A percentile compares a stretch with the other conserved stretches of the same genome.
phyloP scores from a whole-genome alignment of 2,113 vertebrate genomes.

The Asarcornis scutulata region DNA sequence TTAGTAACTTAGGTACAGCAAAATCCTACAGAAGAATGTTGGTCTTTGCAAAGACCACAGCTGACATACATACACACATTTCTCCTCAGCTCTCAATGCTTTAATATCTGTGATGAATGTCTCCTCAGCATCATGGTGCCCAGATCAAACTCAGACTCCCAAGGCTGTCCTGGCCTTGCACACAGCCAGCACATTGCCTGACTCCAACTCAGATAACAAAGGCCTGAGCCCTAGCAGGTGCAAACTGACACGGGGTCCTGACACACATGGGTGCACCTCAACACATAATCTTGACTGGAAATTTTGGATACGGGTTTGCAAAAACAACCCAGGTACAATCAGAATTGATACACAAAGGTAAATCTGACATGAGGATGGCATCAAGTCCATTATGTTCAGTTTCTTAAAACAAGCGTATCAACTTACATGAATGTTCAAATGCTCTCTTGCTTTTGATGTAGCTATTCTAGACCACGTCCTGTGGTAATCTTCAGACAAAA shows the following conservation, averaged over 20 bases:
- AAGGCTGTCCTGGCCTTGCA: not conserved
- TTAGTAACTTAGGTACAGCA: not conserved
- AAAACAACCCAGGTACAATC: not conserved
- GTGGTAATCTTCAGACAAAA: constrained; percentile 68
- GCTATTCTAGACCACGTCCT: constrained; percentile 57
- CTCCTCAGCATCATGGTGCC: not conserved
- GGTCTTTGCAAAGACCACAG: not conserved
- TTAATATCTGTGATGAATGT: not conserved
- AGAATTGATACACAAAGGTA: not conserved
- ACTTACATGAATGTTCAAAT: constrained; percentile 48
- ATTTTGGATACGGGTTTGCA: not conserved
- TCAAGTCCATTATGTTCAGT: not conserved
- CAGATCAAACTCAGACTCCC: not conserved
- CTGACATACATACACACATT: too few relatives aligned
- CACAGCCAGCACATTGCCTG: not conserved
- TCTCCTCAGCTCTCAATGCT: fast-evolving
- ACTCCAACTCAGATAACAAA: too few relatives aligned
- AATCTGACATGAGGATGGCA: not conserved
- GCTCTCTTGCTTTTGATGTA: constrained; percentile 28
- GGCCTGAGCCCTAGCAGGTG: not conserved
- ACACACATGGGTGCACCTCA: not conserved
- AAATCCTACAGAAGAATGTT: not conserved
- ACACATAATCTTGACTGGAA: not conserved
- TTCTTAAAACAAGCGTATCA: not conserved
- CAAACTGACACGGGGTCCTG: not conserved